Evolutionary conservation across 2,888 invertebrate genomes (phyloP), one percentile per base, ranked within the genome.

Genomic region (Philonicus albiceps): DNA sequence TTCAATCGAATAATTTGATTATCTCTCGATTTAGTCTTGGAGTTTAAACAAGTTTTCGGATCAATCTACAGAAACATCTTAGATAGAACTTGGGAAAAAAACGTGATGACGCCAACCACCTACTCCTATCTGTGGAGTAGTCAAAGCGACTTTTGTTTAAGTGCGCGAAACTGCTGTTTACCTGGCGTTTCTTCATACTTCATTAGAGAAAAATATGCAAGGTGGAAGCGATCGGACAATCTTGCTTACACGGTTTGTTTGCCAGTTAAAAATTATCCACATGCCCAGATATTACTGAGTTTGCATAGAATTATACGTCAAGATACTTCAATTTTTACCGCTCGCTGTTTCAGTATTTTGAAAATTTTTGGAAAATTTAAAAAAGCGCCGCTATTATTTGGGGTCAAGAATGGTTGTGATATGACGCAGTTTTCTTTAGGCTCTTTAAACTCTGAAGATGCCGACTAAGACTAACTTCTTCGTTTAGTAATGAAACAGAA

Each of bases 131-230:
- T 78, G 43, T 49, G 13, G 78, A 78, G 13, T 49, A 78, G 64
- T 64, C 78, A 78, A 37, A 78, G 43, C 16, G 78, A 30, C 49
- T 78, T 78, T 78, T 78, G 30, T 78, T 49, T 78, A 22, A 49
- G 27, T 27, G 22, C 30, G 30, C 22, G 49, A 30, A 22, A 22
- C 22, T 55, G 55, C 27, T 64, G 64, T 64, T 64, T 64, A 64
- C 64, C 64, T 64, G 64, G 64, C n/a, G 49, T 49, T 49, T n/a
- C 64, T 64, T 64, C 64, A 64, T 64, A 22, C 22, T 64, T 64
- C 64, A 64, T 64, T 64, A 64, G 7, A 64, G 64, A 64, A 64
- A 64, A 64, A 64, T 27, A 64, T 64, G 64, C 64, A 64, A 64
- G 64, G 2, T 64, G 22, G 19, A 64, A 64, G 19, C 64, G 27